Base-by-base conservation (phyloP, 2,888 invertebrate genomes). In the Parnassius smintheus region DNA sequence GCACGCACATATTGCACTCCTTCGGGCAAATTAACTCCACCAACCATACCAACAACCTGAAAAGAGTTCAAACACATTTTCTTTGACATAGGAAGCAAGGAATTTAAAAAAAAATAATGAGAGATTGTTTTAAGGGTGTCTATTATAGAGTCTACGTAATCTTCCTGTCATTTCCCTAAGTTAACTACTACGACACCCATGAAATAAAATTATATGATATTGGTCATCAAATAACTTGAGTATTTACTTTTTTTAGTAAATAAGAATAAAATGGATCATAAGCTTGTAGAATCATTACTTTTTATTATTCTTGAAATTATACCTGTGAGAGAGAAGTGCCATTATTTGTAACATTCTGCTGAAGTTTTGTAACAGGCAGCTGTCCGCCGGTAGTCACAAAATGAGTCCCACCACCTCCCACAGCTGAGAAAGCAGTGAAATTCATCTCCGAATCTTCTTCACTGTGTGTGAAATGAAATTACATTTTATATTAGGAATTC, bases 1-100 rank as follows among this genome's bases (percentile, higher is more conserved):
- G 86, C 65, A 42, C 95, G 93, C 69, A 96, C 92, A 79, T 96
- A 96, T 80, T 96, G 96, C 52, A 96, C 94, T 7, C 95, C 95
- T 44, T 95, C 95, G 72, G 95, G 94, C 69, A 95, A 94, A 12
- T 78, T 76, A 65, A 86, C 78, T 41, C 83, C 82, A 12, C 85
- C 83, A 10, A 96, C 87, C 71, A 95, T 94, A 2, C 95, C 94
- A 41, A 96, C 94, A 55, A 96, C 94, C 92, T 93, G 85, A 0
- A 71, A 66, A 61, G 7, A 9, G 44, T 59, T 46, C n/a, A 54
- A 54, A 48, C 1, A 44, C 22, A 35, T 35, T 35, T 35, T 4
- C 35, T 35, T 35, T 35, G 4, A 35, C 35, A 4, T 35, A 7
- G 35, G 35, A 35, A 35, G 35, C 35, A 35, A 35, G 35, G 7